Base-by-base conservation (phyloP, 2,797 vertebrate species). In the Danio tinwini region DNA sequence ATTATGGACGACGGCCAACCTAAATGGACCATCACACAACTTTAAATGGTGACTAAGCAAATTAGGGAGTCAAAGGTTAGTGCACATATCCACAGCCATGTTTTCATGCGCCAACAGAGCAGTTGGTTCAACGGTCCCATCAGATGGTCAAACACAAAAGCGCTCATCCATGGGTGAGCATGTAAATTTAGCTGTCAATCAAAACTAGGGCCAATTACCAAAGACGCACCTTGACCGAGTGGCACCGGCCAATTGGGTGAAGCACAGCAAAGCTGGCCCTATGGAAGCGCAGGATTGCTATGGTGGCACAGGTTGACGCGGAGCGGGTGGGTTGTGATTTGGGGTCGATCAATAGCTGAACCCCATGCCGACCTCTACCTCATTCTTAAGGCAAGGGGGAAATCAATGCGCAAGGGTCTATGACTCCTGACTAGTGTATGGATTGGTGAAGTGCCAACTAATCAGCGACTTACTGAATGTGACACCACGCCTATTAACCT, bases 391-490 rank as follows among this genome's bases (percentile, higher is more conserved):
- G 84, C 70, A 71, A 55, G 88, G 86, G 89, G 87, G 90, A 93
- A 94, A 94, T 94, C 94, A 93, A 94, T 94, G 92, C 82, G 7
- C 78, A 85, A 74, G 79, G 89, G 86, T 91, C 90, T 91, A 93
- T 92, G 93, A 92, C 92, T 94, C 91, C 86, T 89, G 89, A 90
- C 88, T 87, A 86, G 84, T 85, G 89, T 92, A 92, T 92, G 93
- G 93, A 96, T 95, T 96, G 95, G 95, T 95, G 94, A 94, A 94
- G 94, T 95, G 94, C 93, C 94, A 95, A 94, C 96, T 96, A 96
- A 96, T 96, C 95, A 96, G 93, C 90, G 94, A 95, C 94, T 96
- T 94, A 95, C 93, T 96, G 95, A 94, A 93, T 83, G 92, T 95
- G 95, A 96, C 95, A 95, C 92, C 78, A 19, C 84, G 85, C 89